Percentiles rank a stretch among this genome's conserved stretches.
phyloP scores from a whole-genome alignment of 2,113 vertebrate species.

The Trachemys scripta region DNA sequence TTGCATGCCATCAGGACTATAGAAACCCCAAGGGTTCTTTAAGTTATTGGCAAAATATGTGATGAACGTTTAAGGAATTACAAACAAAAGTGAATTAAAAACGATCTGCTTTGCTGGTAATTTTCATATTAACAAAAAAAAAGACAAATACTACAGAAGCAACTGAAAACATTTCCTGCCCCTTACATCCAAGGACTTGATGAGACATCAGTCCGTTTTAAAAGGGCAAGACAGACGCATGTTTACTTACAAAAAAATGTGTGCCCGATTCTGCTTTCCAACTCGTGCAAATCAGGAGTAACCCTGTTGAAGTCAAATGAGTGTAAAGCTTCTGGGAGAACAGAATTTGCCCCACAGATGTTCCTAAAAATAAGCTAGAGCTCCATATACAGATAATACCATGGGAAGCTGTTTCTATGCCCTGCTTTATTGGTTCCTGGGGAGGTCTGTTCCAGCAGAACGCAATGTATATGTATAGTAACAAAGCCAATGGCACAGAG shows the following conservation, averaged over 20 bases:
- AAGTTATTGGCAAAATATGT: rapidly evolving
- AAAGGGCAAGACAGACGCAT: neutral
- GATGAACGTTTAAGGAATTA: neutral
- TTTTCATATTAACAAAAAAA: neutral
- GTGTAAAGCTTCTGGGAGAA: neutral
- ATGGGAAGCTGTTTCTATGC: neutral
- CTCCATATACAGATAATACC: neutral
- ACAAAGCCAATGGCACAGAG: neutral
- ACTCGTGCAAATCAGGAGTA: neutral
- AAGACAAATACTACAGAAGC: neutral
- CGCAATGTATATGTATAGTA: neutral
- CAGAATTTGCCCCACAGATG: conserved; percentile 54
- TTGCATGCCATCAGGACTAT: neutral
- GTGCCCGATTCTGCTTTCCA: neutral
- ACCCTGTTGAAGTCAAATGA: conserved; percentile 32
- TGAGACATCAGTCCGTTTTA: neutral
- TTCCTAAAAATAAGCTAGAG: conserved; percentile 58
- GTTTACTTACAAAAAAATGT: neutral
- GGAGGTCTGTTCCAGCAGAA: neutral
- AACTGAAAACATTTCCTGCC: neutral
- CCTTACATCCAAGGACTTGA: neutral
- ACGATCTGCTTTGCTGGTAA: neutral
- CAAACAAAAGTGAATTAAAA: neutral
- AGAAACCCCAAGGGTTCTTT: neutral
- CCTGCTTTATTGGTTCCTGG: neutral